These are phyloP conservation scores for Eristalis pertinax DNA, from an alignment of 2,888 invertebrate species.

Conservation along the genomic window DNA sequence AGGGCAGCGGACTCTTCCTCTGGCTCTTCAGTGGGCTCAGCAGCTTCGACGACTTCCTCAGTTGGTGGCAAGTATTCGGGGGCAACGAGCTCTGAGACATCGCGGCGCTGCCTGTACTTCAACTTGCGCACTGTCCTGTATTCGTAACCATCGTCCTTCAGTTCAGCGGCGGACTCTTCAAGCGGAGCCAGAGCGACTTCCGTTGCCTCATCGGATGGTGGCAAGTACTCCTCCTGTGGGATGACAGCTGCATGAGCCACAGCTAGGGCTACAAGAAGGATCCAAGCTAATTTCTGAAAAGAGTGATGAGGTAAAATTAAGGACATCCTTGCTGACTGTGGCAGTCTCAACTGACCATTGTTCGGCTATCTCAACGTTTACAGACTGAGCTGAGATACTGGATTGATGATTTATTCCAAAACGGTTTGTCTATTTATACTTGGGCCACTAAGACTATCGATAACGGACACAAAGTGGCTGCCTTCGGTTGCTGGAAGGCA, in stretches of 20 bases:
- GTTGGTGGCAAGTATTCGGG: slow-evolving; percentile 37
- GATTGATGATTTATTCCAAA: slow-evolving; percentile 11
- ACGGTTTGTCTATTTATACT: slow-evolving; percentile 30
- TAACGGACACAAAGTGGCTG: slow-evolving; percentile 5
- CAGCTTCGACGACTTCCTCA: slow-evolving; percentile 1
- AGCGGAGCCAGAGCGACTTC: background rate
- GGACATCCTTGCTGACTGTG: background rate
- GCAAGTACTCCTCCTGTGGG: slow-evolving; percentile 35
- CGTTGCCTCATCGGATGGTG: slow-evolving; percentile 20
- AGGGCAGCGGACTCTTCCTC: slow-evolving; percentile 72
- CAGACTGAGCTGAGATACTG: slow-evolving; percentile 31
- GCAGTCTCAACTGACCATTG: slow-evolving; percentile 8
- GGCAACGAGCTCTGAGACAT: slow-evolving; percentile 31
- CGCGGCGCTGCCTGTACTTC: slow-evolving; percentile 22
- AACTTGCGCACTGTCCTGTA: slow-evolving; percentile 31
- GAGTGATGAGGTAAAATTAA: background rate
- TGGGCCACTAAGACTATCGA: background rate
- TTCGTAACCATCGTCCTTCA: slow-evolving; percentile 30
- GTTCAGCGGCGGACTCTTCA: background rate
- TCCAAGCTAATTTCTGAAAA: slow-evolving; percentile 10
- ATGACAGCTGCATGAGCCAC: slow-evolving; percentile 32
- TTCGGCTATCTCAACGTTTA: slow-evolving; percentile 26
- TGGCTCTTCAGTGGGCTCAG: slow-evolving; percentile 10
- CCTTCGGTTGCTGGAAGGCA: background rate
- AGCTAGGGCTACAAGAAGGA: slow-evolving; percentile 1